Percentiles rank a stretch among this genome's conserved stretches.
phyloP scores from a whole-genome alignment of 2,888 invertebrate genomes.

The Erebia ligea region DNA sequence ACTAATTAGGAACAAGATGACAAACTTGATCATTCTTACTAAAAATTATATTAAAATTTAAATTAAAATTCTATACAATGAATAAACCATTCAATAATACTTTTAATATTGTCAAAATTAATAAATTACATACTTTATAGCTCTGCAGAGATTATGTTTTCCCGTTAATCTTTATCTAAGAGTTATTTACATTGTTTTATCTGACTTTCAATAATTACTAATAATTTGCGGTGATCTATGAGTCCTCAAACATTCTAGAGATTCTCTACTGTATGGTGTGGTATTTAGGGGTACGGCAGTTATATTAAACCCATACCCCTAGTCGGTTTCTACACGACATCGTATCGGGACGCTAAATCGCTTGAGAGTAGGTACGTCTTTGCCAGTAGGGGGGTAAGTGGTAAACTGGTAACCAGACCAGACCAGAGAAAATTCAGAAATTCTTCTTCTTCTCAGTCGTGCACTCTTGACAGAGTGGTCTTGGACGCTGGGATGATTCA shows the following conservation, averaged over 20 bases:
- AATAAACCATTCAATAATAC: conserved; percentile 8
- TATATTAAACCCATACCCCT: too few species aligned
- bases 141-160: not conserved
- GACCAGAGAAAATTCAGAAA: too few species aligned
- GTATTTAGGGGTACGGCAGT: too few species aligned
- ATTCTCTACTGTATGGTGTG: too few species aligned
- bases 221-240: not conserved
- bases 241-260: not conserved
- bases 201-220: not conserved
- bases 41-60: conserved; percentile 1
- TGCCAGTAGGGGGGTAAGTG: too few species aligned
- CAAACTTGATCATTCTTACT: conserved; percentile 12
- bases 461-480: too few species aligned
- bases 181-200: not conserved
- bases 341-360: too few species aligned
- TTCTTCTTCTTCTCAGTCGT: too few species aligned
- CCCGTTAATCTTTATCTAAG: not conserved
- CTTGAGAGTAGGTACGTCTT: too few species aligned
- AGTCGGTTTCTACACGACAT: too few species aligned
- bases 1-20: conserved; percentile 48
- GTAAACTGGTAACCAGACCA: too few species aligned
- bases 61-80: not conserved
- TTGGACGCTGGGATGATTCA: too few species aligned
- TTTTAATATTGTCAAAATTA: conserved; percentile 4
- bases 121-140: not conserved